Percentiles rank a stretch among this genome's conserved stretches.
These are phyloP conservation scores for Pseudococcus viburni DNA, from an alignment of 2,888 invertebrate genomes.

Conservation along the genomic window DNA sequence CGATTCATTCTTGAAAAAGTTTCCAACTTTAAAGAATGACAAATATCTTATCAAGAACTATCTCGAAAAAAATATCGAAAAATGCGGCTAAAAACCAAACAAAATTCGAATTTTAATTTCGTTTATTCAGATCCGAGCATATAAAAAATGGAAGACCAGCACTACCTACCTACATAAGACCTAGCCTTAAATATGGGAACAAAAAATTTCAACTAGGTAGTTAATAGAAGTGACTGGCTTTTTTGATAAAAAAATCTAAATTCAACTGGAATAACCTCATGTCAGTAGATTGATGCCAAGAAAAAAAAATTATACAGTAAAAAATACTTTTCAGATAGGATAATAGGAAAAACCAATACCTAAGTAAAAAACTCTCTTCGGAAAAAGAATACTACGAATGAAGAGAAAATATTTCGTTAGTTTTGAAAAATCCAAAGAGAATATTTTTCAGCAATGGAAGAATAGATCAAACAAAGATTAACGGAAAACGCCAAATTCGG, in stretches of 20 bases:
- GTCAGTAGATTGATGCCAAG: not conserved
- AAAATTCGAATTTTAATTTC: too few species aligned
- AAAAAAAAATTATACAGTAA: not conserved
- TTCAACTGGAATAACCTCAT: not conserved
- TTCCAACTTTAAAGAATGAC: too few species aligned
- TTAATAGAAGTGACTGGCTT: too few species aligned
- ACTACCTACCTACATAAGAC: too few species aligned
- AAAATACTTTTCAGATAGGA: not conserved
- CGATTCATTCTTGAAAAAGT: too few species aligned
- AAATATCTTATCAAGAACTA: too few species aligned
- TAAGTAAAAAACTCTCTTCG: not conserved
- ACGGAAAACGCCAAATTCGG: not conserved
- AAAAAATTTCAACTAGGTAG: too few species aligned
- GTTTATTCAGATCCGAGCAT: too few species aligned
- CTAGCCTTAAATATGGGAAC: too few species aligned
- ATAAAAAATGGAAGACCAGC: too few species aligned
- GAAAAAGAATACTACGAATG: not conserved
- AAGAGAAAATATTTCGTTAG: not conserved
- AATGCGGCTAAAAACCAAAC: too few species aligned
- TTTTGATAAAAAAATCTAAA: not conserved
- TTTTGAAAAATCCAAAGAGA: not conserved
- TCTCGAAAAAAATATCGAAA: too few species aligned
- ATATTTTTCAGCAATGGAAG: not conserved
- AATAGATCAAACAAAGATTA: conserved; percentile 53
- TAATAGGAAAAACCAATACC: not conserved